phyloP scores from a whole-genome alignment of 2,113 vertebrate genomes.

The Recurvirostra avosetta region DNA sequence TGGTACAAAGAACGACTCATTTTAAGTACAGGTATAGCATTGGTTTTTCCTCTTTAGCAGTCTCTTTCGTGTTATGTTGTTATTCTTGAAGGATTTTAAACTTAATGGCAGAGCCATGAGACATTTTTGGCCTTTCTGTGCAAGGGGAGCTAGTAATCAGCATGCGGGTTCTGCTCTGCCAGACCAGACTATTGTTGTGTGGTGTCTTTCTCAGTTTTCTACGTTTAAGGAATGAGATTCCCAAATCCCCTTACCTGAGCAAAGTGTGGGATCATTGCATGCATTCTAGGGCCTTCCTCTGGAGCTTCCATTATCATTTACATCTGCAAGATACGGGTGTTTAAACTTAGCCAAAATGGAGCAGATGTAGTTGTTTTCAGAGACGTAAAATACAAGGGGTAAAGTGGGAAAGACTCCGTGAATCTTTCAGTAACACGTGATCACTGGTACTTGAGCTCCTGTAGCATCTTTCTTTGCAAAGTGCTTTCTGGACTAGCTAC shows the following conservation, averaged over 20 bases:
- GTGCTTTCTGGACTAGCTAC: no score
- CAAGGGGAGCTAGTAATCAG: background rate
- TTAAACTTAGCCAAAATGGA: background rate
- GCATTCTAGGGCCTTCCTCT: background rate
- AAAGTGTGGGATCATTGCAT: background rate
- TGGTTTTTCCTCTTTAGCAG: slow-evolving; percentile 20
- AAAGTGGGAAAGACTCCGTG: no score
- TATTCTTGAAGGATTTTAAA: slow-evolving; percentile 42
- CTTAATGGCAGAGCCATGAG: slow-evolving; percentile 1
- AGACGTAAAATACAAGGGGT: background rate
- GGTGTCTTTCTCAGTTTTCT: background rate
- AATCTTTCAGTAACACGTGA: no score
- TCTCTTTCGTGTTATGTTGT: background rate
- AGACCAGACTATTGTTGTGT: background rate
- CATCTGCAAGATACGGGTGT: background rate
- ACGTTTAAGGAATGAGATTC: background rate
- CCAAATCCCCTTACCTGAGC: background rate
- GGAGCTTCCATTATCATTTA: background rate
- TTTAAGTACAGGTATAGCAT: slow-evolving; percentile 18
- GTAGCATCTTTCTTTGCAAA: no score
- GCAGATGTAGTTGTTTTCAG: background rate
- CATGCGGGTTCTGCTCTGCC: background rate
- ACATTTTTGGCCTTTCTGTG: slow-evolving; percentile 35
- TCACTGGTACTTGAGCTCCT: no score
- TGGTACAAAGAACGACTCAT: background rate